Evolutionary conservation across 1,140 invertebrate species (phyloP).

Genomic region (Yoshiicerus persimilis): DNA sequence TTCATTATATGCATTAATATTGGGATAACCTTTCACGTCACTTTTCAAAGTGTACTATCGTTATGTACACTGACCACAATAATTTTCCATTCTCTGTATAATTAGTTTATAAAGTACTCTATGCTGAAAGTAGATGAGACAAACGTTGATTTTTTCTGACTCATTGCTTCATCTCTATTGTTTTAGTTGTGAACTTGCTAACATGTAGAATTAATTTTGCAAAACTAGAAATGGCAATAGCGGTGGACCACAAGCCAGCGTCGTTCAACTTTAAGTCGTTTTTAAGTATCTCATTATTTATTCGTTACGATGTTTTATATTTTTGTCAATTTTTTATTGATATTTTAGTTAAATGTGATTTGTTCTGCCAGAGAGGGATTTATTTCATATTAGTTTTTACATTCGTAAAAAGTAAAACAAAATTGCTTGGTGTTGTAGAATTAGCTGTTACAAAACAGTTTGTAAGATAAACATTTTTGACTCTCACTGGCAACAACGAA

Average conservation of each 20-base stretch:
- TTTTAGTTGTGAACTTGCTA: not conserved
- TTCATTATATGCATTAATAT: too few relatives aligned
- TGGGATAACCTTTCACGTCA: too few relatives aligned
- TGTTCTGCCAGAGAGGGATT: not conserved
- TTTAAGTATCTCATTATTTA: conserved; percentile 11
- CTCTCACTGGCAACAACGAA: conserved; percentile 11
- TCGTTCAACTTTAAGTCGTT: not conserved
- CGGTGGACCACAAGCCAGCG: not conserved
- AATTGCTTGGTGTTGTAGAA: not conserved
- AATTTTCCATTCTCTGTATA: not conserved
- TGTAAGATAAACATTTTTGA: not conserved
- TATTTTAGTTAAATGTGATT: not conserved
- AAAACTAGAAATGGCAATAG: conserved; percentile 17
- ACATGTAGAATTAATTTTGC: not conserved
- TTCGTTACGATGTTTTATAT: conserved; percentile 20
- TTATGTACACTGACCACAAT: too few relatives aligned
- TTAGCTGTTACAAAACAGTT: not conserved
- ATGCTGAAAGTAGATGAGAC: too few relatives aligned
- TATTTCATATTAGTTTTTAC: not conserved
- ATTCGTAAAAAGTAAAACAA: not conserved
- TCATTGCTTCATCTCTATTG: too few relatives aligned
- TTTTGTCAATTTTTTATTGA: conserved; percentile 23
- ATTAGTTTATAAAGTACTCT: too few relatives aligned
- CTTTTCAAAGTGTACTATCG: too few relatives aligned
- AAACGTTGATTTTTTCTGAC: too few relatives aligned